Percentiles rank a stretch among this genome's conserved stretches.
phyloP scores from a whole-genome alignment of 2,113 vertebrate species.

The Piprites chloris region DNA sequence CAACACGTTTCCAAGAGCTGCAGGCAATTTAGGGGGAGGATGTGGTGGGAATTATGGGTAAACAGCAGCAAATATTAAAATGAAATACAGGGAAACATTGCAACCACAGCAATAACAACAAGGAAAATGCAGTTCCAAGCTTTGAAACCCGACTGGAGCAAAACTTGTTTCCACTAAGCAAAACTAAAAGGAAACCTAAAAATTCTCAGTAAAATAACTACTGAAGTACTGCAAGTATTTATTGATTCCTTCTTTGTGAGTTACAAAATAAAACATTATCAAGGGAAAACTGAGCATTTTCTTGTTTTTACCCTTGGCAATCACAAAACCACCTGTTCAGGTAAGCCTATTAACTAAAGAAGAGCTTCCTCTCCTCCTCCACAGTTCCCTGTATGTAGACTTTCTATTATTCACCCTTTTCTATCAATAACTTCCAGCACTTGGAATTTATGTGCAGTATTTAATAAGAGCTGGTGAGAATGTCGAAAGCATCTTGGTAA shows the following conservation, averaged over 20 bases:
- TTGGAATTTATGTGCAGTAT: conserved; percentile 61
- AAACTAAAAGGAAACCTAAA: neutral
- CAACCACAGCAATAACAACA: neutral
- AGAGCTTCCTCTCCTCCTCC: neutral
- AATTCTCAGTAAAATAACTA: neutral
- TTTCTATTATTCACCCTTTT: neutral
- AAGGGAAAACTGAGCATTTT: neutral
- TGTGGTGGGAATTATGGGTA: conserved; percentile 13
- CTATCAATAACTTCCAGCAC: conserved; percentile 23
- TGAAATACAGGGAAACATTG: neutral
- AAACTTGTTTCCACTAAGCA: neutral
- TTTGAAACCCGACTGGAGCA: neutral
- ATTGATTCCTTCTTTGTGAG: neutral
- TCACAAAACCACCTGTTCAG: neutral
- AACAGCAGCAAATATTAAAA: conserved; percentile 40
- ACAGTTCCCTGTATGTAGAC: neutral
- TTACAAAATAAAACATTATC: neutral
- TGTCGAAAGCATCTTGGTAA: conserved; percentile 66
- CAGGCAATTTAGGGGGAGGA: neutral
- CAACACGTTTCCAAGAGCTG: neutral
- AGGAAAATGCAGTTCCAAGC: neutral
- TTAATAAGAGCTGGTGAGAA: conserved; percentile 59
- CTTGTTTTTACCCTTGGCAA: neutral
- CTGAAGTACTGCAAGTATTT: neutral
- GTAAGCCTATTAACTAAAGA: neutral